Evolutionary conservation across 2,797 vertebrate genomes (phyloP).

Genomic region (Thripadectes ignobilis): DNA sequence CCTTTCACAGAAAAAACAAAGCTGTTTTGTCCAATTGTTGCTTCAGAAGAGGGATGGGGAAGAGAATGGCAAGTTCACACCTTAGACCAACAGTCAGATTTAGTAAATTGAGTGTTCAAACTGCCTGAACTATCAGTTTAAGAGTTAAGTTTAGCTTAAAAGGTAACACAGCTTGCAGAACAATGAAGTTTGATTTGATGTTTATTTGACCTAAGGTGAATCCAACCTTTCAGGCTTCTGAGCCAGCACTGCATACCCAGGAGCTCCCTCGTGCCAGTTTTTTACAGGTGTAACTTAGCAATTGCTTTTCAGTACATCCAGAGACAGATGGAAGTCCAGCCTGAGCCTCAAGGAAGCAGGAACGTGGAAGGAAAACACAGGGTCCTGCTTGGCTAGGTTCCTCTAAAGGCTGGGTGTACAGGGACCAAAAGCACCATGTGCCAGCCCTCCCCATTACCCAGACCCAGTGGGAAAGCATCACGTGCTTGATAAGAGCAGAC

Average conservation of each 20-base stretch:
- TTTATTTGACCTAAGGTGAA: neutral
- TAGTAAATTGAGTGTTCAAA: neutral
- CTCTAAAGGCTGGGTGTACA: neutral
- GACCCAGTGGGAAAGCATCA: neutral
- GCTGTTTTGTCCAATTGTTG: neutral
- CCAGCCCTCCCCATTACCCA: neutral
- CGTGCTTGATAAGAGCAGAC: neutral
- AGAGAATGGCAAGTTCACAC: neutral
- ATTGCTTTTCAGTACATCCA: neutral
- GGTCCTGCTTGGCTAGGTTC: neutral
- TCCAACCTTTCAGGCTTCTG: neutral
- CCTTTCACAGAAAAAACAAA: constrained; percentile 77
- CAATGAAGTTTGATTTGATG: neutral
- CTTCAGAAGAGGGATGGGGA: neutral
- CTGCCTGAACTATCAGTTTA: neutral
- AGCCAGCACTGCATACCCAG: neutral
- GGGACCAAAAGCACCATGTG: neutral
- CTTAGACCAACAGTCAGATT: neutral
- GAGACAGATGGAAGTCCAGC: neutral
- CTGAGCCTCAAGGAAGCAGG: neutral
- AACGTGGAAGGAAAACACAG: neutral
- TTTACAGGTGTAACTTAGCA: neutral
- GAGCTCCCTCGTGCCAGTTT: neutral
- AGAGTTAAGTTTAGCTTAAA: neutral
- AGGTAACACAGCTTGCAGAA: neutral